Conservation (phyloP, 2,888 invertebrate genomes). For the Tryphoninae sp. region DNA sequence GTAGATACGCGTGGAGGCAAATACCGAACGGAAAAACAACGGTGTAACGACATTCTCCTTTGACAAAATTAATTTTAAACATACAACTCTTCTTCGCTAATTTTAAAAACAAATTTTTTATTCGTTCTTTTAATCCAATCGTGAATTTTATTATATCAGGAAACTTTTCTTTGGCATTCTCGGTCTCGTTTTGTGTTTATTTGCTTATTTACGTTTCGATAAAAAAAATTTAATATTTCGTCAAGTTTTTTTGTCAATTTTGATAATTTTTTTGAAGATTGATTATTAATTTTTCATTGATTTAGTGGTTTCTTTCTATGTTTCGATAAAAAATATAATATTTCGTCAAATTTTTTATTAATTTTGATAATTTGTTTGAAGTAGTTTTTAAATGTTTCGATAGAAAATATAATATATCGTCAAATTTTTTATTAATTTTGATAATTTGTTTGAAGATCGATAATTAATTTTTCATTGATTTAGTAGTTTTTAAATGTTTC, state of each 20-base stretch:
- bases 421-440: not conserved
- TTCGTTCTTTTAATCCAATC: not conserved
- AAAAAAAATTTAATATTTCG: too few species aligned
- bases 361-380: too few species aligned
- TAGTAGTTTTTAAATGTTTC: too few species aligned
- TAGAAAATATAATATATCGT: too few species aligned
- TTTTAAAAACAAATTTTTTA: not conserved
- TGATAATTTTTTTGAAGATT: too few species aligned
- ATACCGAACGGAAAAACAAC: not conserved
- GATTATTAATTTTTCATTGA: too few species aligned
- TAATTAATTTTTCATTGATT: not conserved
- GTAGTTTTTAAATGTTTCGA: too few species aligned
- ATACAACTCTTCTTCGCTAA: too few species aligned
- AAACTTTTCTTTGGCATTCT: not conserved
- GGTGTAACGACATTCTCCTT: not conserved
- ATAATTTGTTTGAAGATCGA: not conserved
- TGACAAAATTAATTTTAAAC: not conserved
- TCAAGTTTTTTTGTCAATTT: not conserved
- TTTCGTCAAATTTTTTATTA: not conserved
- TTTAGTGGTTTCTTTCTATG: too few species aligned
- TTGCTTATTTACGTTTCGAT: not conserved
- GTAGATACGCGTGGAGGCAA: not conserved
- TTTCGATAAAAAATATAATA: not conserved
- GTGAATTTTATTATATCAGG: not conserved
- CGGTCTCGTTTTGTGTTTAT: not conserved